Conservation (phyloP, 2,797 vertebrate genomes). For the Gadopsis bispinosus region DNA sequence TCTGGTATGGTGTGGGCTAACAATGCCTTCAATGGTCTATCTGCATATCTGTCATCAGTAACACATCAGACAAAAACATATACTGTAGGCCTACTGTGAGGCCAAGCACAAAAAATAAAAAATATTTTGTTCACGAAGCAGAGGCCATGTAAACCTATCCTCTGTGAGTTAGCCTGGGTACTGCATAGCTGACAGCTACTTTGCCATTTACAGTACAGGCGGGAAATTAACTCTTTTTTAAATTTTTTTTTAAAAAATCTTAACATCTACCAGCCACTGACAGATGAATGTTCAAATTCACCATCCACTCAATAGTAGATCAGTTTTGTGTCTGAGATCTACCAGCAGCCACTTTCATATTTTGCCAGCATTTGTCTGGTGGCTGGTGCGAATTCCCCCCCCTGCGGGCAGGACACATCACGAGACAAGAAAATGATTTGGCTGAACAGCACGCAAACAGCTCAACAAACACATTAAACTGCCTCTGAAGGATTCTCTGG, state of each 20-base stretch:
- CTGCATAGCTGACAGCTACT: neutral
- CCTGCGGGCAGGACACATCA: neutral
- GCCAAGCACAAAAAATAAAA: slow-evolving; percentile 1
- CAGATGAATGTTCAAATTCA: too few species aligned
- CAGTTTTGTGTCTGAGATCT: too few species aligned
- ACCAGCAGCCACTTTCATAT: too few species aligned
- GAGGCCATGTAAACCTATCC: slow-evolving; percentile 12
- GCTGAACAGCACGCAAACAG: neutral
- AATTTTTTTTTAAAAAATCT: too few species aligned
- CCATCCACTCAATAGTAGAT: too few species aligned
- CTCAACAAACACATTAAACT: neutral
- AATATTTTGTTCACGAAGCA: slow-evolving; percentile 11
- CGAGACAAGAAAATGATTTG: neutral
- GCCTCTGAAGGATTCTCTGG: neutral
- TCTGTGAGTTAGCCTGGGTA: slow-evolving; percentile 5
- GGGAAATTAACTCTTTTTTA: too few species aligned
- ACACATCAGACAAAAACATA: slow-evolving; percentile 34
- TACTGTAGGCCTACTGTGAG: slow-evolving; percentile 19
- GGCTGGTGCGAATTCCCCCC: too few species aligned
- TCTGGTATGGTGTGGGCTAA: slow-evolving; percentile 7
- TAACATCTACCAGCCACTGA: neutral
- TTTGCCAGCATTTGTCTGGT: too few species aligned
- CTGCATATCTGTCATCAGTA: slow-evolving; percentile 34
- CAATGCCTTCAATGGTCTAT: slow-evolving; percentile 13
- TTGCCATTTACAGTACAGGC: slow-evolving; percentile 10